Evolutionary conservation across 2,797 vertebrate genomes (phyloP).

Genomic region (Podarcis siculus): DNA sequence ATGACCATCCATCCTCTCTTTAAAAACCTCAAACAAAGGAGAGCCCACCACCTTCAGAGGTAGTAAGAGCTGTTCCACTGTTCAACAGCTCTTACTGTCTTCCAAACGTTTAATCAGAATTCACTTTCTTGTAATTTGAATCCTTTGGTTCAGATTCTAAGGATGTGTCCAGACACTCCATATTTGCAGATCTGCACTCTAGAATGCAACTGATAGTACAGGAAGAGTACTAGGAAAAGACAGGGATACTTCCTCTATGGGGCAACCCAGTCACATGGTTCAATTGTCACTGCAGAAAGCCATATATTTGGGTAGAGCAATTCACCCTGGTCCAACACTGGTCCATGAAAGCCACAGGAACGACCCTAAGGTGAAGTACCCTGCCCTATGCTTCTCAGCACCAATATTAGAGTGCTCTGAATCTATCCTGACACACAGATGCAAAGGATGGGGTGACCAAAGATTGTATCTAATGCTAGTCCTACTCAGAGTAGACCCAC

Average conservation of each 20-base stretch:
- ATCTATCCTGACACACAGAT: neutral
- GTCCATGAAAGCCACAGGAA: neutral
- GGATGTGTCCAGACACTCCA: neutral
- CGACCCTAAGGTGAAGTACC: too few species aligned
- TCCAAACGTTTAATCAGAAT: too few species aligned
- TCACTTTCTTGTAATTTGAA: too few species aligned
- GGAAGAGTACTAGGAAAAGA: neutral
- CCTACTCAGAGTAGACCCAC: too few species aligned
- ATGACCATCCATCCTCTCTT: too few species aligned
- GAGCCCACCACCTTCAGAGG: too few species aligned
- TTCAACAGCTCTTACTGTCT: too few species aligned
- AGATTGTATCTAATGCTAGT: too few species aligned
- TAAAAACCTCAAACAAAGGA: too few species aligned
- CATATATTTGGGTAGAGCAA: neutral
- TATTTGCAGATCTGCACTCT: neutral
- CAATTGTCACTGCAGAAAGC: neutral
- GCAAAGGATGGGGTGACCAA: neutral
- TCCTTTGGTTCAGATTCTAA: neutral
- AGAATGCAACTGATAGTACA: neutral
- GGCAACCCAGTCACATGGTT: neutral
- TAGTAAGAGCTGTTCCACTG: too few species aligned
- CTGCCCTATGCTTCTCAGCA: neutral
- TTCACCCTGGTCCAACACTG: neutral
- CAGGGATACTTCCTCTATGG: neutral
- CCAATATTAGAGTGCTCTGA: neutral